Evolutionary conservation across 2,797 vertebrate species (phyloP), one percentile per base, ranked within the genome.

Genomic region (Gastrophryne carolinensis): DNA sequence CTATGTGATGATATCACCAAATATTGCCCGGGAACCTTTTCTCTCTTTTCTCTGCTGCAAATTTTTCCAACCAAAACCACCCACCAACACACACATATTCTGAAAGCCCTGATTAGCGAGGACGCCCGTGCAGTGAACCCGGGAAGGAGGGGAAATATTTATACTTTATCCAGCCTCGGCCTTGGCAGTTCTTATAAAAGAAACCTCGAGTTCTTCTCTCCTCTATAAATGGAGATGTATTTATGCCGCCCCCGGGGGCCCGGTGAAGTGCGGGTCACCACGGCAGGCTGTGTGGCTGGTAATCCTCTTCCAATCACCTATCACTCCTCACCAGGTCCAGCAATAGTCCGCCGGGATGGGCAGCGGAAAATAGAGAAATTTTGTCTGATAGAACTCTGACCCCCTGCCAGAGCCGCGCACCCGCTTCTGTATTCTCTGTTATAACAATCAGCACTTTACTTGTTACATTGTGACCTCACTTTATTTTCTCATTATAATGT

Each of bases 231-330:
- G 63, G 53, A 69, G 39, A 56, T 69, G 65, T 58, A 58, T 54
- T 37, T 58, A 27, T 41, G 3, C 30, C 61, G 29, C 30, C 69
- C 53, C 32, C 62, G 13, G 10, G n/a, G 26, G 24, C 58, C 35
- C n/a, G 75, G 75, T 77, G 75, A 77, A 71, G 35, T 77, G 39
- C 75, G 65, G 75, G 75, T 71, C 75, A 65, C 58, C 67, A 58
- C 30, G 64, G 6, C 67, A 64, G 67, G 57, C 67, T 76, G 62
- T 26, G 65, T 17, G 19, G 52, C 66, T 57, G 67, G 64, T 54
- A 1, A 26, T 24, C 58, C 57, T 54, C 56, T 54, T 68, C 54
- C 64, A 62, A 32, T 21, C 67, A 35, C 17, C 15, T 60, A 19
- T 35, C 10, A 24, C 49, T 52, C 49, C 23, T 21, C 56, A 2